A percentile compares a stretch with the other conserved stretches of the same genome.
Conservation (phyloP, 1,140 invertebrate genomes). For the Drosophila prosaltans region DNA sequence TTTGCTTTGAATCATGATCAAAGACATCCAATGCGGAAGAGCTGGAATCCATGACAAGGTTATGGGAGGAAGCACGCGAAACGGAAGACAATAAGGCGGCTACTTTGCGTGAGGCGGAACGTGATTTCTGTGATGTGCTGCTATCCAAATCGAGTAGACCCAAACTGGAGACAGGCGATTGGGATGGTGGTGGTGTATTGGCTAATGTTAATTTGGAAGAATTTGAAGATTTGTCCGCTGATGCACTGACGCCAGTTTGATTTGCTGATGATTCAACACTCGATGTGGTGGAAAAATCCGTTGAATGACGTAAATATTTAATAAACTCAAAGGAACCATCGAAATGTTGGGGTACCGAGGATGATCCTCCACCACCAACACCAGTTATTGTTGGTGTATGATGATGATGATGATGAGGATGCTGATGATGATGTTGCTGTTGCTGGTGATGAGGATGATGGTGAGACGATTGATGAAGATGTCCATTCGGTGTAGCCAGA, state of each 20-base stretch:
- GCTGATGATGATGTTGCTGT: neutral
- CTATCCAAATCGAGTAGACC: conserved; percentile 74
- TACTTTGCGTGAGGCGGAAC: conserved; percentile 75
- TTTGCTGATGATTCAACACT: conserved; percentile 14
- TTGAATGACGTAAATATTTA: conserved; percentile 79
- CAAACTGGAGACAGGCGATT: conserved; percentile 54
- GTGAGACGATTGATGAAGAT: conserved; percentile 25
- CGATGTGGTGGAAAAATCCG: conserved; percentile 55
- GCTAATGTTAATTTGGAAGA: conserved; percentile 30
- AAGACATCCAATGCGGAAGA: conserved; percentile 73
- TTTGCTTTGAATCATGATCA: conserved; percentile 81
- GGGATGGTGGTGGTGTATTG: conserved; percentile 51
- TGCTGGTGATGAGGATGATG: conserved; percentile 11
- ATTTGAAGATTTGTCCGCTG: conserved; percentile 44
- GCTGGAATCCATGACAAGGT: conserved; percentile 62
- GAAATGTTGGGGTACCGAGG: conserved; percentile 68
- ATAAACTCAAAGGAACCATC: conserved; percentile 82
- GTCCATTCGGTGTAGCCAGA: conserved; percentile 64
- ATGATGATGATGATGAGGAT: conserved; percentile 12
- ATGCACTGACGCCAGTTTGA: conserved; percentile 10
- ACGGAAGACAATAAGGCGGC: conserved; percentile 77
- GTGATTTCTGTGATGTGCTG: conserved; percentile 73
- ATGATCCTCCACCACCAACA: conserved; percentile 26
- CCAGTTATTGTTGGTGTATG: neutral
- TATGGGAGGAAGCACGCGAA: conserved; percentile 65